Evolutionary conservation across 2,888 invertebrate species (phyloP).

Genomic region (Pantelozetes paolii): DNA sequence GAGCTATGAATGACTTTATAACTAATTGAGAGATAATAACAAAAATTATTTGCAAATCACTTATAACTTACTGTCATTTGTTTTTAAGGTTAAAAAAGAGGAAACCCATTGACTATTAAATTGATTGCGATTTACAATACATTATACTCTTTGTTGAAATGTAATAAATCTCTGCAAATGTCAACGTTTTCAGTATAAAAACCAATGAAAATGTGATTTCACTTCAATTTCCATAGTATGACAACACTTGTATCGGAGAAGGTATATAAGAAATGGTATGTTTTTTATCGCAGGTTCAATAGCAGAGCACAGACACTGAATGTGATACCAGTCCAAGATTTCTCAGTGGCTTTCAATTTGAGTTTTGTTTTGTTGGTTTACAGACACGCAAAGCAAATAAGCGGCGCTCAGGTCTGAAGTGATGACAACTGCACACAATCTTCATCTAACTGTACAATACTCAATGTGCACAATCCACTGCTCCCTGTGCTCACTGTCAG

Average conservation of each 20-base stretch:
- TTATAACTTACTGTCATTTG: background rate
- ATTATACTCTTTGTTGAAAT: background rate
- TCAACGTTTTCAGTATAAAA: background rate
- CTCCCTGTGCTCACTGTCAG: background rate
- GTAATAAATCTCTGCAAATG: background rate
- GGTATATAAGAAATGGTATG: background rate
- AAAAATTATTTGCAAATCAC: background rate
- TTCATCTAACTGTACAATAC: background rate
- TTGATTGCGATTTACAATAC: background rate
- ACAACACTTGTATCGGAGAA: background rate
- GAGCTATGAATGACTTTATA: background rate
- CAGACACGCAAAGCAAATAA: conserved; percentile 22
- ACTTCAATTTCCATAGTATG: background rate
- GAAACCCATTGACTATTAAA: background rate
- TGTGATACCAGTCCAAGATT: background rate
- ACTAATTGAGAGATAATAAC: background rate
- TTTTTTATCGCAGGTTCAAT: background rate
- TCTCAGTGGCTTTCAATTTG: background rate
- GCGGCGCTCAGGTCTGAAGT: conserved; percentile 5
- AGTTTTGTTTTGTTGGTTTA: background rate
- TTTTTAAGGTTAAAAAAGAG: background rate
- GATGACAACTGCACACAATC: conserved; percentile 16
- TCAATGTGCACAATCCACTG: background rate
- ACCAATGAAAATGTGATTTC: background rate
- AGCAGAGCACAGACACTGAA: background rate